Base-by-base conservation (phyloP, 64 coral and sea anemone species). In the Dendronephthya gigantea region DNA sequence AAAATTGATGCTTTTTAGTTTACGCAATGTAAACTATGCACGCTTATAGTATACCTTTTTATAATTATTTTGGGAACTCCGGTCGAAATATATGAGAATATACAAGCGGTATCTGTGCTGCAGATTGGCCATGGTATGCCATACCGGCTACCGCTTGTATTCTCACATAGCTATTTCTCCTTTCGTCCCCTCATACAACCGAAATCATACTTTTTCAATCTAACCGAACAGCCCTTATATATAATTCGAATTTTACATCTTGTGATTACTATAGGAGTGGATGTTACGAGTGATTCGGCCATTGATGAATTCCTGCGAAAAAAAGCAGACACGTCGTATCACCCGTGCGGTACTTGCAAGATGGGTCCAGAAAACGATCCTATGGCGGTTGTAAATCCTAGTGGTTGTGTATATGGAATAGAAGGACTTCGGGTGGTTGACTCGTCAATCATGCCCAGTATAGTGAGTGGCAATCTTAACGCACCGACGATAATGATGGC, bases 401-500 rank as follows among this genome's bases (percentile, higher is more conserved):
- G 56, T 30, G 81, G 86, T 29, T 68, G 68, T 3, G 91, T 92
- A 8, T 65, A 85, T 41, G 86, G 87, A 25, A 83, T 92, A 62
- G 83, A 89, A 29, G 82, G 69, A 39, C 87, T 92, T 85, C 87
- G 87, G 41, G 83, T 92, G 2, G 87, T 92, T 8, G 91, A 92
- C 36, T 87, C 91, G 83, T 92, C 91, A 41, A 68, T 92, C 30
- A 89, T 92, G 83, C 91, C 91, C 5, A 89, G 86, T 62, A 55
- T 92, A 29, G 49, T 89, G 23, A 92, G 91, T 83, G 91, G 91
- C 85, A 92, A 92, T 81, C 91, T 92, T 2, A 92, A 92, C 66
- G 91, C 86, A 68, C 68, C 91, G 37, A 89, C 91, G 43, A 86
- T 92, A 49, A 92, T 92, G 91, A 88, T 92, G 10, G 91, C 91